A percentile compares a stretch with the other conserved stretches of the same genome.
phyloP scores from a whole-genome alignment of 2,797 vertebrate species.

The Sorex maritimensis region DNA sequence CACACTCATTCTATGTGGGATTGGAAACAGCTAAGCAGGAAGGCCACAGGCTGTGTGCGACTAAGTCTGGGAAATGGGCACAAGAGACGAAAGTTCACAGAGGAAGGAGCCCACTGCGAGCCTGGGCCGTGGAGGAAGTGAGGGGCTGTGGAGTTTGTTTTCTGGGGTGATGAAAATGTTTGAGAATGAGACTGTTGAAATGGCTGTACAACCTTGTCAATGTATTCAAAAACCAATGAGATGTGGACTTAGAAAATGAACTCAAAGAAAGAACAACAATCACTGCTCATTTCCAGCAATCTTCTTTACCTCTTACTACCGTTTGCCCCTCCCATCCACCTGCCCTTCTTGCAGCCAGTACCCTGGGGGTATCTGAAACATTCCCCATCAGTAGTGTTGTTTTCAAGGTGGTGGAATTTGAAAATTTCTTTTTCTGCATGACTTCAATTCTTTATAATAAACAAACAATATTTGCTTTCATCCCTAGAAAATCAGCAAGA shows the following conservation, averaged over 20 bases:
- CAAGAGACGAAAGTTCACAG: not conserved
- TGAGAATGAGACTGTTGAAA: not conserved
- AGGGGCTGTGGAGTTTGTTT: not conserved
- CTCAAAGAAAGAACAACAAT: not conserved
- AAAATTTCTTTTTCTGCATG: slow-evolving; percentile 29
- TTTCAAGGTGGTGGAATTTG: slow-evolving; percentile 29
- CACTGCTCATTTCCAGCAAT: not conserved
- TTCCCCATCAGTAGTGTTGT: not conserved
- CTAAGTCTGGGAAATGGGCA: not conserved
- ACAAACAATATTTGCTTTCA: not conserved
- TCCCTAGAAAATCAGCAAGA: slow-evolving; percentile 4
- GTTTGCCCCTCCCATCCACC: not conserved
- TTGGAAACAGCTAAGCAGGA: not conserved
- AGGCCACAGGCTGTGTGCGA: not conserved
- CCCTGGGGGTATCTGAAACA: not conserved
- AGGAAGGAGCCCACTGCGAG: not conserved
- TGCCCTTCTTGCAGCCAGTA: not conserved
- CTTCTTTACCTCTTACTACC: not conserved
- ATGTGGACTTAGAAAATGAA: not conserved
- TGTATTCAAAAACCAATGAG: not conserved
- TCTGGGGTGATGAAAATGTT: not conserved
- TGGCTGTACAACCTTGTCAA: not conserved
- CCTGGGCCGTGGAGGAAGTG: not conserved
- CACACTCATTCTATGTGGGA: no score
- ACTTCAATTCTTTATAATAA: slow-evolving; percentile 63